phyloP scores from a whole-genome alignment of 2,797 vertebrate species.

The Pelochelys cantorii region DNA sequence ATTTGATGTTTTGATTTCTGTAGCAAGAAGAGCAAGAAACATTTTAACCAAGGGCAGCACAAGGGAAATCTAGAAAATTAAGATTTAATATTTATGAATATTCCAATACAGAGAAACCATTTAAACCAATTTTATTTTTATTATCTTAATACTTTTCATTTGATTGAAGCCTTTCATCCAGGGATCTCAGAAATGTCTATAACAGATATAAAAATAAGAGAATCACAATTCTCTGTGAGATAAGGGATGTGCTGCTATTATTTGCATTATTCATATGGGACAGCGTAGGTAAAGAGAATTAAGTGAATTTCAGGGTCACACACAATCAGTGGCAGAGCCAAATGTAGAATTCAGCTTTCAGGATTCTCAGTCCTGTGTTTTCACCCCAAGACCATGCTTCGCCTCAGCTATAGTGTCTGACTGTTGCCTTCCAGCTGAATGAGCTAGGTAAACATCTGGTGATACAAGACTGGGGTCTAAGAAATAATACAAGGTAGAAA shows the following conservation, averaged over 20 bases:
- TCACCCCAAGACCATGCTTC: background rate
- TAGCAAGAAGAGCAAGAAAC: background rate
- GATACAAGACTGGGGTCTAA: background rate
- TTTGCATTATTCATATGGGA: fast-evolving
- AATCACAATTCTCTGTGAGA: background rate
- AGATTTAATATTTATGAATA: background rate
- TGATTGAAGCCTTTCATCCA: background rate
- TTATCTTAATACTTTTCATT: background rate
- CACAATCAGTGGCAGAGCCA: background rate
- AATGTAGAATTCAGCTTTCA: background rate
- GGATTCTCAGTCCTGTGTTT: background rate
- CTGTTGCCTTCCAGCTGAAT: background rate
- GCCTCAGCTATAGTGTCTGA: background rate
- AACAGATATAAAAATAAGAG: background rate
- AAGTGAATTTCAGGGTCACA: background rate
- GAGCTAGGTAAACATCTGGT: background rate
- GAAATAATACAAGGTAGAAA: background rate
- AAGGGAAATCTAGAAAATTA: background rate
- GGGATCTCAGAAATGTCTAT: background rate
- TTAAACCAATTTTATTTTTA: background rate
- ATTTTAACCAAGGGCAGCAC: background rate
- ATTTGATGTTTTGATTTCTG: background rate
- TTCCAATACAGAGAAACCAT: background rate
- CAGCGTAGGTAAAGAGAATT: background rate
- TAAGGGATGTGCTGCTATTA: background rate